These are phyloP conservation scores for Cochlearius cochlearius DNA, from an alignment of 2,113 vertebrate genomes.

Conservation along the genomic window DNA sequence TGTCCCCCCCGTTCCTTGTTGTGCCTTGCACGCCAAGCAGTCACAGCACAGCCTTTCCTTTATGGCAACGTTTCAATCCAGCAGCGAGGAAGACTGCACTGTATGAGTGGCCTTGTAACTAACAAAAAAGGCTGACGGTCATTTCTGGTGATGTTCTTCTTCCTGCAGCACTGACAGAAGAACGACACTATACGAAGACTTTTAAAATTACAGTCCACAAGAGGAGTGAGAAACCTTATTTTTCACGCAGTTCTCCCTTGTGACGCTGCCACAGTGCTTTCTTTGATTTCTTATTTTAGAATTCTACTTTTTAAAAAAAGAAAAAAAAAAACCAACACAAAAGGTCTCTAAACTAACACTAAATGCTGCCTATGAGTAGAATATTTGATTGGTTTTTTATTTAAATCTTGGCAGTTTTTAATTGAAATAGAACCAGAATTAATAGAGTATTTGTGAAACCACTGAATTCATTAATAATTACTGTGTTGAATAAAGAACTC, in stretches of 20 bases:
- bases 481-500: constrained; percentile 48
- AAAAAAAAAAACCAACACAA: not conserved
- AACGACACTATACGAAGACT: constrained; percentile 80
- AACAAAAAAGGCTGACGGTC: constrained; percentile 87
- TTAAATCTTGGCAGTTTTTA: constrained; percentile 69
- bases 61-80: constrained; percentile 80
- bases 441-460: constrained; percentile 68
- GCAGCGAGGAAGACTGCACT: constrained; percentile 83
- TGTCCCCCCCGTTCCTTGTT: constrained; percentile 87
- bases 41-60: constrained; percentile 86
- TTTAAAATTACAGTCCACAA: constrained; percentile 78
- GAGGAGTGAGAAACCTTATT: constrained; percentile 70
- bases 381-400: constrained; percentile 63
- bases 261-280: constrained; percentile 75
- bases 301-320: constrained; percentile 66
- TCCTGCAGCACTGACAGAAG: constrained; percentile 78
- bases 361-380: constrained; percentile 72
- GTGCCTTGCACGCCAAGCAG: constrained; percentile 89
- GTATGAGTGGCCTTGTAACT: constrained; percentile 84
- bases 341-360: constrained; percentile 65
- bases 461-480: constrained; percentile 51
- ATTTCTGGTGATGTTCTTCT: constrained; percentile 81
- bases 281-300: constrained; percentile 74
- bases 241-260: constrained; percentile 64
- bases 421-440: constrained; percentile 65